phyloP scores from a whole-genome alignment of 2,888 invertebrate genomes.

The Drosophila macrospina region DNA sequence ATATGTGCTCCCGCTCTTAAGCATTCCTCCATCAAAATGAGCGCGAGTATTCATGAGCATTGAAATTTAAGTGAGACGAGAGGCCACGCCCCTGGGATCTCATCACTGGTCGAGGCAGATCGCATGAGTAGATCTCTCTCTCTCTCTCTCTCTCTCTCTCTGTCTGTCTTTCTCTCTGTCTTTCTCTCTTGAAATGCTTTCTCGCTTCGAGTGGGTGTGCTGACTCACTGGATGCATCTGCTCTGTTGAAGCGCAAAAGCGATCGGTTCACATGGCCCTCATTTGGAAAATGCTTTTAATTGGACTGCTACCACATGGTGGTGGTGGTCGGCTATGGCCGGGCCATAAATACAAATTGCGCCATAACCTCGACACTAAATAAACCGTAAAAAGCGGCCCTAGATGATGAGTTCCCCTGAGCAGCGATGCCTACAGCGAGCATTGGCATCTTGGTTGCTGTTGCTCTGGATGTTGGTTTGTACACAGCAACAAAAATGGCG shows the following conservation, averaged over 20 bases:
- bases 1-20: conserved; percentile 18
- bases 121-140: conserved; percentile 1
- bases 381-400: conserved; percentile 64
- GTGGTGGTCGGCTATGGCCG: conserved; percentile 16
- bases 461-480: not conserved
- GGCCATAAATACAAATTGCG: conserved; percentile 77
- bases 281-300: conserved; percentile 68
- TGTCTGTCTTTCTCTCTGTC: not conserved
- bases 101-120: conserved; percentile 30
- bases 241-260: conserved; percentile 6
- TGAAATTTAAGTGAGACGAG: not conserved
- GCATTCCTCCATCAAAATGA: not conserved
- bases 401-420: conserved; percentile 18
- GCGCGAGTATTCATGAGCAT: not conserved
- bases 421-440: conserved; percentile 32
- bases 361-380: conserved; percentile 76
- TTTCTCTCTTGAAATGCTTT: not conserved
- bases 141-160: conserved; percentile 3
- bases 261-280: conserved; percentile 47
- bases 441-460: conserved; percentile 28
- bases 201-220: conserved; percentile 42
- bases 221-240: conserved; percentile 42
- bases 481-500: conserved; percentile 61
- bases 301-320: conserved; percentile 68
- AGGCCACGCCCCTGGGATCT: conserved; percentile 35